These are phyloP conservation scores for Tetragnatha montana DNA, from an alignment of 2,888 invertebrate genomes.

Conservation along the genomic window DNA sequence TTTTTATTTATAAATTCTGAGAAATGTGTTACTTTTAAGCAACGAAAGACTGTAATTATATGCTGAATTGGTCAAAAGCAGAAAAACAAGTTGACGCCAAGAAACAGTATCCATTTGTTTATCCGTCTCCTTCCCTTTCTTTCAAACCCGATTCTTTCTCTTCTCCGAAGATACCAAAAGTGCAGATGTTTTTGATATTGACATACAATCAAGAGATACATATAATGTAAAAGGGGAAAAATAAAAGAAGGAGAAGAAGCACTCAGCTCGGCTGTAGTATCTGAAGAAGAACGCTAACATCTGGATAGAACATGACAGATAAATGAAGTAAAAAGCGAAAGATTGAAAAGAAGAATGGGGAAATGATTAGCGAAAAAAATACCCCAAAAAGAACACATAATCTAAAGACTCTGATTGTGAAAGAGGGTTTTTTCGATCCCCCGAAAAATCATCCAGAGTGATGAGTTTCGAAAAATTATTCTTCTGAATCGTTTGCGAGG, in stretches of 20 bases:
- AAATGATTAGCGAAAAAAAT: constrained; percentile 16
- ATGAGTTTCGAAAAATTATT: background rate
- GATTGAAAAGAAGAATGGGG: constrained; percentile 15
- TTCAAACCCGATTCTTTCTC: background rate
- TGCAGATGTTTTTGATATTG: constrained; percentile 35
- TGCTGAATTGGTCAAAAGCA: background rate
- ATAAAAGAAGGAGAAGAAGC: constrained; percentile 4
- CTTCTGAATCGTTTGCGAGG: background rate
- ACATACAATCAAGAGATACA: constrained; percentile 17
- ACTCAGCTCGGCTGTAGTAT: background rate
- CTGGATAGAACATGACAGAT: constrained; percentile 30
- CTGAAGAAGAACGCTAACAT: constrained; percentile 28
- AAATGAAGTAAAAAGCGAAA: constrained; percentile 23
- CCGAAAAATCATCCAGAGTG: background rate
- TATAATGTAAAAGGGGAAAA: background rate
- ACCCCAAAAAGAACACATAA: constrained; percentile 4
- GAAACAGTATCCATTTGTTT: background rate
- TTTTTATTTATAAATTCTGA: background rate
- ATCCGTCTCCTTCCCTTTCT: background rate
- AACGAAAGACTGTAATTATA: background rate
- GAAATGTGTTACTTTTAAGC: background rate
- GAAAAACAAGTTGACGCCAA: background rate
- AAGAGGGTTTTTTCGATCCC: background rate
- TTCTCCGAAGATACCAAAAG: background rate
- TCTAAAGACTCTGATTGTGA: constrained; percentile 14